Base-by-base conservation (phyloP, 2,888 invertebrate species). In the Exephanes ischioxanthus region DNA sequence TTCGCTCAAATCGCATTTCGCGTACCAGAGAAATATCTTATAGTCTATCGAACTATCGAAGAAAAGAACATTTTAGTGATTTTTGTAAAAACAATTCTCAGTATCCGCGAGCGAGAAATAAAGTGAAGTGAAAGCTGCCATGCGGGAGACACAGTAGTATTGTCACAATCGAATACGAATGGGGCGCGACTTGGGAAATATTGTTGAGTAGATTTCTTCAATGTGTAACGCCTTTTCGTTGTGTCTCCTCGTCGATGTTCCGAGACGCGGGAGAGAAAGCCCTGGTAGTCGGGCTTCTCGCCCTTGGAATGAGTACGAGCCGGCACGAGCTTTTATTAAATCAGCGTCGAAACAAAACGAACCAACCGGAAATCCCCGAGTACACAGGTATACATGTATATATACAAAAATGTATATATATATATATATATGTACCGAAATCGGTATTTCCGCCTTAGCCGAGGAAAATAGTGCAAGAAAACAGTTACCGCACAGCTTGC, bases 121-220 rank as follows among this genome's bases (percentile, higher is more conserved):
- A 51, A 26, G 6, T 70, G 22, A 7, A 30, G 26, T 45, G 3
- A 51, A n/a, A 51, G 48, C 51, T 51, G 9, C 51, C 1, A 51
- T 19, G 3, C 16, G 6, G 30, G 6, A 16, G 26, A 22, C 4
- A 51, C 26, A 16, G 11, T 22, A 51, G 3, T 51, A 26, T 70
- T 30, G 30, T 70, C 51, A 16, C 70, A 26, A 48, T 30, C 30
- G 70, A 70, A 70, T 51, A 51, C n/a, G 70, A 30, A 51, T 58
- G 22, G 26, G 26, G 16, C 22, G 26, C 22, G 30, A 70, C 37
- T 66, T 19, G 66, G n/a, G 9, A 7, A 37, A 22, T 22, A 58
- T 14, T 58, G 26, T 58, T 58, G 22, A 26, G 26, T 26, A 3
- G 58, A 58, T 26, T 22, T 22, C 14, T 19, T 26, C 58, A 22